Conservation (phyloP, 2,888 invertebrate species). For the Zeuzera pyrina region DNA sequence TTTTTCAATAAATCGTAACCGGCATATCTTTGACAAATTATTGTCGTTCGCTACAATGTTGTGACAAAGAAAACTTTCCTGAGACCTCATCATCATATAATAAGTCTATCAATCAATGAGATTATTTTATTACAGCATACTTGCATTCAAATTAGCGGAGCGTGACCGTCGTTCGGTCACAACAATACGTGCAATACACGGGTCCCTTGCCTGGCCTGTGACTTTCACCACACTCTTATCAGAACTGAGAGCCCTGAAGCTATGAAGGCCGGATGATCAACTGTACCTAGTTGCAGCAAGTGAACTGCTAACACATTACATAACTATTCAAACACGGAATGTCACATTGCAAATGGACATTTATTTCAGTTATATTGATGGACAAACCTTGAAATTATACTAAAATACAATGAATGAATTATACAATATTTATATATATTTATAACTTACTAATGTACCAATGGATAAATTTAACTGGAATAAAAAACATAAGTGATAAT, state of each 20-base stretch:
- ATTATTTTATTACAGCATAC: slow-evolving; percentile 50
- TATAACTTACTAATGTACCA: no score
- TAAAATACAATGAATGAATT: no score
- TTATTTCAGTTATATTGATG: no score
- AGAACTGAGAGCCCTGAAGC: slow-evolving; percentile 26
- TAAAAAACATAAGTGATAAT: no score
- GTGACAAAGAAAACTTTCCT: slow-evolving; percentile 46
- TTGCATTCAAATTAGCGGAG: slow-evolving; percentile 50
- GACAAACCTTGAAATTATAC: no score
- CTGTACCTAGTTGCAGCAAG: background rate
- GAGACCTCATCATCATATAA: slow-evolving; percentile 51
- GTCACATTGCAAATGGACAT: slow-evolving; percentile 19
- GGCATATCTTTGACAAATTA: slow-evolving; percentile 46
- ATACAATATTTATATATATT: no score
- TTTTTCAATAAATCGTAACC: slow-evolving; percentile 41
- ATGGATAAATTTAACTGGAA: no score
- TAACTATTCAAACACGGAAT: slow-evolving; percentile 20
- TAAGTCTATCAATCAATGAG: slow-evolving; percentile 56
- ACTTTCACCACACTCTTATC: slow-evolving; percentile 43
- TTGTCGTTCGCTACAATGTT: slow-evolving; percentile 33
- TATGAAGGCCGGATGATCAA: slow-evolving; percentile 17
- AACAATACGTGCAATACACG: slow-evolving; percentile 35
- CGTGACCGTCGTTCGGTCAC: slow-evolving; percentile 47
- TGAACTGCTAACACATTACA: slow-evolving; percentile 12
- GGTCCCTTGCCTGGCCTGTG: slow-evolving; percentile 29